Base-by-base conservation (phyloP, 2,113 vertebrate species). In the Ranitomeya imitator region DNA sequence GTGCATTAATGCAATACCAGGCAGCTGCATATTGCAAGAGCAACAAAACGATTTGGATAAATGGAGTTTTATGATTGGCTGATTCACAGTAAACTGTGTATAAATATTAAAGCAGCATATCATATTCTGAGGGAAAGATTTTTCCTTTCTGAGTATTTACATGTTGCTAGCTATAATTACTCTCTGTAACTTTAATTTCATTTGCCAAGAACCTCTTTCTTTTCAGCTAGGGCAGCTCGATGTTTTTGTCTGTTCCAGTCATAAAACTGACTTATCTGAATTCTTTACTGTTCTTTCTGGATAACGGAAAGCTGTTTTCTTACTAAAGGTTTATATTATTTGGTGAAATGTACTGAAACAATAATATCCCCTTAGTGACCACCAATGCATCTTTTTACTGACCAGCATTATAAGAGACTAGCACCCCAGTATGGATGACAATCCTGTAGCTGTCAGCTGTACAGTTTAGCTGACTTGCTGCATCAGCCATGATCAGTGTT, bases 41-140 rank as follows among this genome's bases (percentile, higher is more conserved):
- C 21, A 79, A 89, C 87, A 89, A 84, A 85, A 89, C 73, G 51
- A 89, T 89, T 89, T 85, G 81, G 74, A 89, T 67, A 89, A 89
- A 89, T 89, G 51, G 81, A 85, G 81, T 69, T 79, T 18, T 12
- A 59, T 63, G 87, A 89, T 89, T 89, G 87, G 87, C 51, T 69
- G 74, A 83, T 57, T 13, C 73, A 89, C 87, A 85, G 79, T 89
- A 89, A 89, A 89, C 67, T 31, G 60, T 23, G 87, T 69, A 89
- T 89, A 85, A 89, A 89, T 89, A 89, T 85, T 89, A 85, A 85
- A 89, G 81, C 63, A 89, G 82, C 87, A 89, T 89, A 89, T 89
- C 87, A 89, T 89, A 85, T 85, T 89, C 81, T 15, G 82, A 54
- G 73, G 73, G 81, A 79, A 84, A 61, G 60, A 31, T 84, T 85